Base-by-base conservation (phyloP, 2,113 vertebrate species). In the Toxostoma redivivum region DNA sequence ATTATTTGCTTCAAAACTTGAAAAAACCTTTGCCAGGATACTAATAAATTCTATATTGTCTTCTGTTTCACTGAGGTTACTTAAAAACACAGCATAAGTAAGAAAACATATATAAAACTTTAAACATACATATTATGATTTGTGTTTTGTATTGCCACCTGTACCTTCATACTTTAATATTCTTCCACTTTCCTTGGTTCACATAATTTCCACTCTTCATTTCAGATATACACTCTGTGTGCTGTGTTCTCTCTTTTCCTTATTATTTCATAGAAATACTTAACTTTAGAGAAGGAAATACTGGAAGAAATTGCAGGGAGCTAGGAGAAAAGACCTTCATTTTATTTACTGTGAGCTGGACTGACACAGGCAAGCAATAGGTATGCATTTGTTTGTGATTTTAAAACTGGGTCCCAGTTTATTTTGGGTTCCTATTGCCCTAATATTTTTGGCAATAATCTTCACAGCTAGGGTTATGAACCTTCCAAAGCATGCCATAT, bases 401-500 rank as follows among this genome's bases (percentile, higher is more conserved):
- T 38, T 38, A 53, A 74, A 67, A 64, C 6, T 81, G 11, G 11
- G 15, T 70, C 9, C 6, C 5, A 33, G 15, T 61, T 72, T 61
- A 5, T 45, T 81, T 57, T 62, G 11, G 2, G 37, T 78, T 92
- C 23, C 28, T 37, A 45, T 33, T 12, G 33, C 31, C 12, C 3
- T 31, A 13, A 7, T 37, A 47, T 70, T 73, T 88, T 77, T 73
- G 9, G 20, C 30, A 11, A 15, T 40, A 33, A 47, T 64, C 27
- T 77, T 82, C 60, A 67, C 10, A 86, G 4, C 3, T 42, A 51
- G 4, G 7, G 2, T 72, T 83, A 48, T 50, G 57, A 81, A 74
- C 5, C 25, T 91, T 81, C 8, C 12, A 48, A 51, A 37, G 3
- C 5, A 64, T 31, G 27, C 3, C 0, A 1, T 37, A 42, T 73